Conservation (phyloP, 2,888 invertebrate species). For the Rhingia rostrata region DNA sequence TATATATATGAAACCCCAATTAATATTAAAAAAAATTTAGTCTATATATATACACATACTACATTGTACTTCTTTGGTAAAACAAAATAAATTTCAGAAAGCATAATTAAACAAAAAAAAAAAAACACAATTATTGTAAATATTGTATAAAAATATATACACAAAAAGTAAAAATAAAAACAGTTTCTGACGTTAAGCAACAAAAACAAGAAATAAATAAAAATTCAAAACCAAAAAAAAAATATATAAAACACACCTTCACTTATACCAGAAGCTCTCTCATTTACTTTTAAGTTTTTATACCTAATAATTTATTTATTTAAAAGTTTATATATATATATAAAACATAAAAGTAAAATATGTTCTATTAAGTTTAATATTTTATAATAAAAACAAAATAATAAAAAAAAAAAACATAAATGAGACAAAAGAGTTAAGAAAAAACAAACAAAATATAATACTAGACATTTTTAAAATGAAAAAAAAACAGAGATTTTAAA, state of each 20-base stretch:
- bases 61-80: conserved; percentile 73
- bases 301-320: conserved; percentile 51
- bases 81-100: conserved; percentile 44
- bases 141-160: conserved; percentile 75
- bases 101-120: conserved; percentile 26
- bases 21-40: conserved; percentile 64
- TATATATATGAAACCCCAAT: conserved; percentile 54
- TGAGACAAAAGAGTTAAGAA: conserved; percentile 38
- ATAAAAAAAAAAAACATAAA: conserved; percentile 35
- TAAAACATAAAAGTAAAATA: conserved; percentile 28
- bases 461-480: conserved; percentile 65
- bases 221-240: conserved; percentile 19
- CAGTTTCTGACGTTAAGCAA: conserved; percentile 60
- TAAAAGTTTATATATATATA: conserved; percentile 19
- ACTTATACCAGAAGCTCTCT: conserved; percentile 41
- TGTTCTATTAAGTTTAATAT: conserved; percentile 71
- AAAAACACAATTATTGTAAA: conserved; percentile 73
- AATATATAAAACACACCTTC: conserved; percentile 20
- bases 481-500: conserved; percentile 42
- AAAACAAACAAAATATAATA: conserved; percentile 43
- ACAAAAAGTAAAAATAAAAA: conserved; percentile 35
- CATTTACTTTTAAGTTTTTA: conserved; percentile 67
- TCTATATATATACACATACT: conserved; percentile 69
- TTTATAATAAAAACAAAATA: conserved; percentile 61
- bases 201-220: conserved; percentile 21